phyloP scores from a whole-genome alignment of 2,888 invertebrate genomes.

The Toxonevra muliebris region DNA sequence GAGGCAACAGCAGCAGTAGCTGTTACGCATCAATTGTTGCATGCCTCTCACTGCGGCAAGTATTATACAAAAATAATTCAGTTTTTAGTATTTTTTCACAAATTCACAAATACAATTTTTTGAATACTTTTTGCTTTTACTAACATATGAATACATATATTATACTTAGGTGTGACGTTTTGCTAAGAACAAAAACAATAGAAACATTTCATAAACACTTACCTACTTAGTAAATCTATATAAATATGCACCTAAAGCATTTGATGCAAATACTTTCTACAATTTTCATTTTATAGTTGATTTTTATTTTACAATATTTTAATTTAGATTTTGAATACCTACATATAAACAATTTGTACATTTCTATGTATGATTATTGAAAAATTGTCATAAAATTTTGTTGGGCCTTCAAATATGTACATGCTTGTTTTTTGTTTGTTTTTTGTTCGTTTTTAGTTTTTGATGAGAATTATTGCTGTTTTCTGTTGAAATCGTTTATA shows the following conservation, averaged over 20 bases:
- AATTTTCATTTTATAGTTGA: conserved; percentile 25
- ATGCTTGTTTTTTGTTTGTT: no score
- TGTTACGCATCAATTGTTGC: no score
- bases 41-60: no score
- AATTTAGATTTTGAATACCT: conserved; percentile 11
- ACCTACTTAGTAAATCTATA: not conserved
- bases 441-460: conserved; percentile 7
- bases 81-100: no score
- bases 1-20: no score
- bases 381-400: conserved; percentile 31
- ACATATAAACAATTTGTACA: conserved; percentile 3
- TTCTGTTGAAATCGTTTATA: conserved; percentile 28
- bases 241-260: not conserved
- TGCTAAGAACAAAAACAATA: conserved; percentile 9
- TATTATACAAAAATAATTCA: no score
- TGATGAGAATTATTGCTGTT: conserved; percentile 41
- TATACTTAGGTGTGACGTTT: conserved; percentile 3
- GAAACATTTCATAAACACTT: conserved; percentile 6
- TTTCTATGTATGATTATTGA: not conserved
- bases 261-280: not conserved
- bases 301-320: conserved; percentile 22
- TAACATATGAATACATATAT: not conserved
- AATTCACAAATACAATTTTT: conserved; percentile 11
- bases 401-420: conserved; percentile 10
- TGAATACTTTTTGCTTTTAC: not conserved